phyloP scores from a whole-genome alignment of 2,113 vertebrate genomes.

The Plecotus auritus region DNA sequence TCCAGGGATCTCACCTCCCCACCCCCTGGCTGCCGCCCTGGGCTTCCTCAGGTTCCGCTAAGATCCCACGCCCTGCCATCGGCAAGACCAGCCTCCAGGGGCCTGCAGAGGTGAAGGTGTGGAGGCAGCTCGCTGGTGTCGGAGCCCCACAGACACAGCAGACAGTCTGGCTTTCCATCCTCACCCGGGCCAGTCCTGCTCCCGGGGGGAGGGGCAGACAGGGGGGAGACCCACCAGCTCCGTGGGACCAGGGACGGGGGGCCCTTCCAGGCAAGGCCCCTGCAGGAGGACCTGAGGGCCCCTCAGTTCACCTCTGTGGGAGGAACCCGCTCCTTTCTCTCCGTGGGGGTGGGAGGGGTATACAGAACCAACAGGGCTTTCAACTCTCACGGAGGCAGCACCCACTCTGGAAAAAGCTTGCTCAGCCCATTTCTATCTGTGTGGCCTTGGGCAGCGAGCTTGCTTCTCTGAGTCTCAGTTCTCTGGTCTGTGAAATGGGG shows the following conservation, averaged over 20 bases:
- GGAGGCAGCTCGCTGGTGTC: accelerated
- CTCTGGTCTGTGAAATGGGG: neutral
- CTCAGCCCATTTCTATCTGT: neutral
- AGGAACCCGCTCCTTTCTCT: neutral
- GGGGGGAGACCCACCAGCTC: neutral
- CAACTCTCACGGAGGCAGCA: neutral
- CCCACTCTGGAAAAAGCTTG: too few species aligned
- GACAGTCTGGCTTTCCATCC: neutral
- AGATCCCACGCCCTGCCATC: neutral
- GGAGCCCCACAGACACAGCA: accelerated
- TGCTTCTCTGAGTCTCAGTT: neutral
- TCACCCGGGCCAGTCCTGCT: neutral
- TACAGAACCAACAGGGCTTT: accelerated
- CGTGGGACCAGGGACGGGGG: neutral
- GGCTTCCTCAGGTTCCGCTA: neutral
- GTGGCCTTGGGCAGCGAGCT: neutral
- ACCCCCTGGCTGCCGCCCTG: too few species aligned
- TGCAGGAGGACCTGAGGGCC: neutral
- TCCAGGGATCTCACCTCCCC: neutral
- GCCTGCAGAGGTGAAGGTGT: accelerated
- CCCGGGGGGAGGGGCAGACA: neutral
- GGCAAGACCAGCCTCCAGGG: neutral
- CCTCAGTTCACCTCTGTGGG: neutral
- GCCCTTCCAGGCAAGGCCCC: neutral
- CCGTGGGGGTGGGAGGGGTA: neutral